Percentiles rank a stretch among this genome's conserved stretches.
Conservation (phyloP, 2,113 vertebrate genomes). For the Perca flavescens region DNA sequence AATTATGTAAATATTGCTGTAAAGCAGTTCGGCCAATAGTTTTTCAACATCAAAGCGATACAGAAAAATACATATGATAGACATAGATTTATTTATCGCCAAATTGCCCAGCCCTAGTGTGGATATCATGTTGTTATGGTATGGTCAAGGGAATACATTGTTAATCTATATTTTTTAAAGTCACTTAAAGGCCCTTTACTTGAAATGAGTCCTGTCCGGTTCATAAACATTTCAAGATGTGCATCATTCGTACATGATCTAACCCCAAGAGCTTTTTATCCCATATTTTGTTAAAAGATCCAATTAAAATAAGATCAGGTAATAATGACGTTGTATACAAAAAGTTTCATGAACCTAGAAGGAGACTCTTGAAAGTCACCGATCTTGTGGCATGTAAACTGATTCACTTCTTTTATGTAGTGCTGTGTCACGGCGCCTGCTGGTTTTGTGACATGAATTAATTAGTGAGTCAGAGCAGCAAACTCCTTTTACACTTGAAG, state of each 20-base stretch:
- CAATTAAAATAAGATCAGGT: not conserved
- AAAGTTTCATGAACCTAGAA: too few species aligned
- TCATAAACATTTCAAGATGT: not conserved
- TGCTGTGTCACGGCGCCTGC: not conserved
- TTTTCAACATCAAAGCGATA: too few species aligned
- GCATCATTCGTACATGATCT: not conserved
- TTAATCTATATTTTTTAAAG: not conserved
- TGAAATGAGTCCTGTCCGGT: not conserved
- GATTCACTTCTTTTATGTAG: not conserved
- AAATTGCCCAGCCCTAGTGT: too few species aligned
- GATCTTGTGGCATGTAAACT: not conserved
- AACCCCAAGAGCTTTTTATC: not conserved
- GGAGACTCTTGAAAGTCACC: not conserved
- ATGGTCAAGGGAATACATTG: not conserved
- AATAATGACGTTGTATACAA: not conserved
- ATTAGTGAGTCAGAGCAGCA: not conserved
- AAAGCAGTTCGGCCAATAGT: too few species aligned
- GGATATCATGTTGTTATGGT: not conserved
- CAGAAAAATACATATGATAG: too few species aligned
- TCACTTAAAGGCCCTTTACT: too few species aligned
- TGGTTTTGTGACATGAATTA: not conserved
- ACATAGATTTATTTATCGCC: too few species aligned
- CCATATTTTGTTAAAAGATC: not conserved
- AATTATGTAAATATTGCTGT: too few species aligned
- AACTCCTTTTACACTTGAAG: slow-evolving; percentile 13